Base-by-base conservation (phyloP, 2,888 invertebrate genomes). In the Pammene fasciana region DNA sequence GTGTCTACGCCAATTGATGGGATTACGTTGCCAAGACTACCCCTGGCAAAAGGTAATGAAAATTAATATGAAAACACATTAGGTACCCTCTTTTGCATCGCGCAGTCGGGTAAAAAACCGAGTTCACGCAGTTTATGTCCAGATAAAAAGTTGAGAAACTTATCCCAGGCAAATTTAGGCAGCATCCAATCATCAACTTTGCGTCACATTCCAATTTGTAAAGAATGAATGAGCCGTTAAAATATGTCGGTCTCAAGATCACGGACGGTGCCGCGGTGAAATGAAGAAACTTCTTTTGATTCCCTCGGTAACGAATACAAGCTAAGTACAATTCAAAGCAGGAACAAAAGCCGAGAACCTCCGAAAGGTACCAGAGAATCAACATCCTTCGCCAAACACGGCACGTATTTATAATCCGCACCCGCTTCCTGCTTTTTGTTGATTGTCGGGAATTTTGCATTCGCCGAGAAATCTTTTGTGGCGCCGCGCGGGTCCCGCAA, bases 331-430 rank as follows among this genome's bases (percentile, higher is more conserved):
- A 82, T 86, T 85, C 85, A 82, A 82, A 79, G 79, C 78, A 82
- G 78, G 82, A 84, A 89, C 87, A 88, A 89, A 85, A 82, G 85
- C 78, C 76, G 76, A 73, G 77, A 77, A 76, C 76, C 77, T 76
- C 75, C 75, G 73, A 71, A 68, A 64, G 71, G 65, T 75, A 75
- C 76, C 82, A 26, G 86, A 86, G 86, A 89, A 86, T 89, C 90
- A 87, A 88, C 90, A 90, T 88, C 89, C 87, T 86, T 82, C 83
- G 83, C 83, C 84, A 72, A 73, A 84, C 85, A 81, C 85, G 82
- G 85, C 89, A 88, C 87, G 89, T 90, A 88, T 89, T 89, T 89
- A 87, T 90, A 89, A 90, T 90, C 88, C 86, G 83, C 85, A 84
- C 83, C 83, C 83, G 83, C 86, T 89, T 90, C 91, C 91, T 89